Percentiles rank a stretch among this genome's conserved stretches.
Evolutionary conservation across 2,888 invertebrate species (phyloP).

Genomic region (Achlya flavicornis): DNA sequence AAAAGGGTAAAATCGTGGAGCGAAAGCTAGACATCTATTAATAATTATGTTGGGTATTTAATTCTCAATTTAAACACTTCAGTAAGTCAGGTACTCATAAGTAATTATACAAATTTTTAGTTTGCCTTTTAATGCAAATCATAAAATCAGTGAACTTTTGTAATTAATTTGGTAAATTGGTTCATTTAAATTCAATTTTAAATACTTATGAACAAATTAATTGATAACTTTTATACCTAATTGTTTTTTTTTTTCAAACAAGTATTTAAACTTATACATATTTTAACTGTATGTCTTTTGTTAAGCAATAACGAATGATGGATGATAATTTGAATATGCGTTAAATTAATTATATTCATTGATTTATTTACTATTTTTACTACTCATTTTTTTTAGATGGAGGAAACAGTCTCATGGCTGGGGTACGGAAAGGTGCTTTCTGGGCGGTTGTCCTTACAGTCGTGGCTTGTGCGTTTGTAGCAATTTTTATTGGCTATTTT

Average conservation of each 20-base stretch:
- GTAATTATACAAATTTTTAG: neutral
- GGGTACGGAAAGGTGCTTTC: constrained; percentile 69
- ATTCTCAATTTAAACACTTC: too few relatives aligned
- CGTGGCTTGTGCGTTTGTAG: constrained; percentile 57
- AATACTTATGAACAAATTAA: too few relatives aligned
- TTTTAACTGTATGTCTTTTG: too few relatives aligned
- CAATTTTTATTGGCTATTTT: constrained; percentile 60
- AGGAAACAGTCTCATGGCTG: constrained; percentile 64
- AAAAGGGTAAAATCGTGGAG: too few relatives aligned
- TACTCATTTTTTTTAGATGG: constrained; percentile 55
- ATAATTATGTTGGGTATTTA: neutral
- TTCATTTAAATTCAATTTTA: neutral
- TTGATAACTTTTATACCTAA: too few relatives aligned
- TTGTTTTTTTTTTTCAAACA: too few relatives aligned
- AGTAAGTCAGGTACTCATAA: neutral
- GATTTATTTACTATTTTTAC: neutral
- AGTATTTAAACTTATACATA: too few relatives aligned
- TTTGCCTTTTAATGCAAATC: neutral
- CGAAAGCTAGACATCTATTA: neutral
- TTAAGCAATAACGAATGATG: too few relatives aligned
- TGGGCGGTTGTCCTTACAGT: constrained; percentile 70
- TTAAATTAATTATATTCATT: neutral
- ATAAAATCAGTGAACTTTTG: neutral
- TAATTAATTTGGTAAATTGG: neutral
- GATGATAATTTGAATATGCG: too few relatives aligned